phyloP scores from a whole-genome alignment of 2,797 vertebrate genomes.

The Labroides dimidiatus region DNA sequence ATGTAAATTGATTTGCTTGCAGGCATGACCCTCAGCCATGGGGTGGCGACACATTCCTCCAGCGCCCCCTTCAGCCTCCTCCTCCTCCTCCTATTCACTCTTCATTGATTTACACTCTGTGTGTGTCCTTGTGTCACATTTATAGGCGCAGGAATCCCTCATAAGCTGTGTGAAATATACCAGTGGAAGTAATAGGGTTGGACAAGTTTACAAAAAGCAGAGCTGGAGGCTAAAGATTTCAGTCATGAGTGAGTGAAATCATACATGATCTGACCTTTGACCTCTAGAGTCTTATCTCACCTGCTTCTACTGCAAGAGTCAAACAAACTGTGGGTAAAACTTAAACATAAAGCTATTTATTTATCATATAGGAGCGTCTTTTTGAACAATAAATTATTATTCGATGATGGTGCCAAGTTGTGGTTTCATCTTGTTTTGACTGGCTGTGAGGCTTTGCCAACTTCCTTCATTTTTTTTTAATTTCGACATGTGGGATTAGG shows the following conservation, averaged over 20 bases:
- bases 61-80: constrained; percentile 13
- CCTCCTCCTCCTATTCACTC: not conserved
- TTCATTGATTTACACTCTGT: not conserved
- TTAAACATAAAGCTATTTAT: not conserved
- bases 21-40: constrained; percentile 60
- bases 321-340: not conserved
- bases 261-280: constrained; percentile 51
- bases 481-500: not conserved
- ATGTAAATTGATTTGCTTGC: constrained; percentile 77
- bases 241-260: constrained; percentile 6
- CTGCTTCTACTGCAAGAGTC: not conserved
- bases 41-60: constrained; percentile 63
- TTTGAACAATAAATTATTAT: not conserved
- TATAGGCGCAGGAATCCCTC: not conserved
- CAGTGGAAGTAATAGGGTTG: not conserved
- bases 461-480: too few relatives aligned
- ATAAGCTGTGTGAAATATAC: constrained; percentile 1
- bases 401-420: too few relatives aligned
- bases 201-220: not conserved
- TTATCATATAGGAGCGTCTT: not conserved
- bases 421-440: too few relatives aligned
- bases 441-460: too few relatives aligned
- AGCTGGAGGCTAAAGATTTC: not conserved
- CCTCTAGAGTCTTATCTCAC: constrained; percentile 22
- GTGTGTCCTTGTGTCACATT: constrained; percentile 12